Base-by-base conservation (phyloP, 1,140 invertebrate genomes). In the Heliothis virescens region DNA sequence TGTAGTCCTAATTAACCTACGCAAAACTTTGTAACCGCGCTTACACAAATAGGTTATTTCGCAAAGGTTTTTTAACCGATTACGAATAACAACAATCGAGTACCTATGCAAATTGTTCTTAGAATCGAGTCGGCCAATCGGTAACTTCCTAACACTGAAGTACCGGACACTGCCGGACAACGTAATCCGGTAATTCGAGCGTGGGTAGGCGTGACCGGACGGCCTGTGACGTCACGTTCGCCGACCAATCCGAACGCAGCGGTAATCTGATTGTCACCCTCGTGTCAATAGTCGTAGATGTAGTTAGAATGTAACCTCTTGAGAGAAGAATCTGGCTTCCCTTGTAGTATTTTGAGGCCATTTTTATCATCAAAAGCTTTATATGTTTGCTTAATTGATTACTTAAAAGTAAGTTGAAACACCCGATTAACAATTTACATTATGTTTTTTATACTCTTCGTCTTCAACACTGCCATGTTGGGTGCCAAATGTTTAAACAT, bases 221-320 rank as follows among this genome's bases (percentile, higher is more conserved):
- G 79, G 60, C 83, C 85, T 48, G 86, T 92, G 90, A 92, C 90
- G 91, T 92, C 89, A 91, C 83, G 26, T n/a, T 69, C 60, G 69
- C 26, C 74, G 80, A 77, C 90, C 91, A 91, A 91, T 92, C 82
- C 83, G 84, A 79, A 63, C 77, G 76, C 65, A 63, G 79, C 62
- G 50, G n/a, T 79, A 81, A 82, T 84, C 85, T 89, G 81, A 92
- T 91, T 92, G 91, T 91, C 89, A 91, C 91, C 91, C 87, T 85
- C 60, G 67, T 48, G 63, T 76, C 81, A 47, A 72, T 71, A 59
- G 21, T 26, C 26, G 62, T 82, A 74, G 62, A 79, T 67, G 75
- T 47, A 48, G 59, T 29, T 41, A 9, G 29, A 59, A 21, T 34
- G 34, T 41, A 41, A 41, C 63, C 59, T 77, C 52, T 72, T n/a